Base-by-base conservation (phyloP, 30 jellyfish, hydroid and myxozoan genomes). In the Aurelia sp. region DNA sequence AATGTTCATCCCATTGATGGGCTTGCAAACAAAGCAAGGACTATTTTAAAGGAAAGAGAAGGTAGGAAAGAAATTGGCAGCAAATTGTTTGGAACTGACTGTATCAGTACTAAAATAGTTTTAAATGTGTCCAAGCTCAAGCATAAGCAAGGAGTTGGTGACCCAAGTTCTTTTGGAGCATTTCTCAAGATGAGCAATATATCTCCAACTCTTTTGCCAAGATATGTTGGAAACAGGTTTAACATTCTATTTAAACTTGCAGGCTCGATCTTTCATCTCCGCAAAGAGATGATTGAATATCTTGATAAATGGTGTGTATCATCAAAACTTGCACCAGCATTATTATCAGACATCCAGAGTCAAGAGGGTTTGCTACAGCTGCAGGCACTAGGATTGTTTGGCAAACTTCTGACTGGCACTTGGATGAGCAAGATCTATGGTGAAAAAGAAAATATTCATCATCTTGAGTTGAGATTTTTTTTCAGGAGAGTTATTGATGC, bases 1-100 rank as follows among this genome's bases (percentile, higher is more conserved):
- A 40, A 40, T 40, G 89, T 78, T 2, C 89, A 78, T 78, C 89
- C 89, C 9, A 19, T 59, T 50, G 89, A 78, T 78, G 84, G 89
- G 13, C 58, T 60, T 22, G 21, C 89, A 27, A 59, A 63, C 33
- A 55, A 60, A 27, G 86, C 62, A 18, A 63, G 40, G 52, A 61
- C 61, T 20, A 20, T 57, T 13, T 35, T 78, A 52, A 44, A 38
- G 40, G 40, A 27, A 38, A 30, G 82, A 44, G 66, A 44, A 20
- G 27, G 27, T 1, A 17, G 10, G 51, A 71, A 71, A 71, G 82
- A 24, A 60, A 71, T 71, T 35, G 21, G 24, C 40, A 71, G 82
- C 82, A 71, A 71, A 71, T 24, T 71, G 70, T 35, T 71, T 71
- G 66, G 82, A 71, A 71, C 19, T 71, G 82, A 71, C 21, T 71